phyloP scores from a whole-genome alignment of 2,113 vertebrate genomes.

The Regulus satrapa region DNA sequence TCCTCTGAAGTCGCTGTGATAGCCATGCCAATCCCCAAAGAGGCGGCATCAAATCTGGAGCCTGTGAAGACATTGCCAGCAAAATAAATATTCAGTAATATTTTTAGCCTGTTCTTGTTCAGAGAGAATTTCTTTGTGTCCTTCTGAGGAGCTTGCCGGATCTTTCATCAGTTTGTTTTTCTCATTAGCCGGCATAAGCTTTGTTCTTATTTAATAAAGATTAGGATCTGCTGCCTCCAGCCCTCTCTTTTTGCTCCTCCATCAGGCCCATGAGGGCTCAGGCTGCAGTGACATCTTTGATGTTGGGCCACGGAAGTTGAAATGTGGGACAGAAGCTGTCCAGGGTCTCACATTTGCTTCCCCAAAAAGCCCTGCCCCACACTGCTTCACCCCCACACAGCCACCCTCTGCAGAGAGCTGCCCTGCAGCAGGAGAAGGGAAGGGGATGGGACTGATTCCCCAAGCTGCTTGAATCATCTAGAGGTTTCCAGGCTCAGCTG shows the following conservation, averaged over 20 bases:
- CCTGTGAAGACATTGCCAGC: conserved; percentile 50
- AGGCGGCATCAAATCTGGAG: not conserved
- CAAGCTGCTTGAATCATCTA: not conserved
- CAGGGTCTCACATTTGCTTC: not conserved
- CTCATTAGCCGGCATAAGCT: conserved; percentile 70
- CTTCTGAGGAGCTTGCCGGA: conserved; percentile 59
- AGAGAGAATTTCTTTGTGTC: conserved; percentile 67
- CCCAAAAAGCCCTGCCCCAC: not conserved
- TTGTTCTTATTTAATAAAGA: conserved; percentile 76
- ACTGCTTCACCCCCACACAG: fast-evolving
- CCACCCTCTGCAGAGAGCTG: not conserved
- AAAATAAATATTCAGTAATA: conserved; percentile 55
- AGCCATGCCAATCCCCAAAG: not conserved
- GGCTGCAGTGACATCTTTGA: conserved; percentile 58
- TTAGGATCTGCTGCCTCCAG: conserved; percentile 72
- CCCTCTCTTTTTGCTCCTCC: conserved; percentile 65
- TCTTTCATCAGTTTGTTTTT: conserved; percentile 72
- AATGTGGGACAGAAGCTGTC: conserved; percentile 27
- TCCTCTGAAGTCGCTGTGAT: not conserved
- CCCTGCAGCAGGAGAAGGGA: not conserved
- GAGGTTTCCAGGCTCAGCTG: not conserved
- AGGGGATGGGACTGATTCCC: not conserved
- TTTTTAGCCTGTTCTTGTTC: conserved; percentile 64
- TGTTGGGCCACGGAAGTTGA: conserved; percentile 14
- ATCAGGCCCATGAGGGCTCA: conserved; percentile 46